Evolutionary conservation across 2,888 invertebrate species (phyloP).

Genomic region (Ochropacha duplaris): DNA sequence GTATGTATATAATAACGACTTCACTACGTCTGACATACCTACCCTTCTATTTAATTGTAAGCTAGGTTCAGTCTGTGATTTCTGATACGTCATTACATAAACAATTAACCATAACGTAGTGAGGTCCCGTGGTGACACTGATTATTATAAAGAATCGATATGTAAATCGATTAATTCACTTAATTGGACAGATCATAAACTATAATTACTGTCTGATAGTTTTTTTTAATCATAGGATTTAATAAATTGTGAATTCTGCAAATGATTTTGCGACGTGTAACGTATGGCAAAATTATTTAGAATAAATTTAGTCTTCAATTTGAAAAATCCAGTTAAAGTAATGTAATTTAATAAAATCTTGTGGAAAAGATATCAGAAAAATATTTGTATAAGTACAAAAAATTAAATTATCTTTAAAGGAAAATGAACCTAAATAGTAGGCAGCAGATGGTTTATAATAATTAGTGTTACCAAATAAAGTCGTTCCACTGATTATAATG

Average conservation of each 20-base stretch:
- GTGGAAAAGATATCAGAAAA: too few species aligned
- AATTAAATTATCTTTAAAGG: too few species aligned
- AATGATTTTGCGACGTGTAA: too few species aligned
- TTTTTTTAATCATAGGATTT: too few species aligned
- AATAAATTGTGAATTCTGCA: too few species aligned
- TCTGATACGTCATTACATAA: slow-evolving; percentile 19
- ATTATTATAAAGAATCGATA: background rate
- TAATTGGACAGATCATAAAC: too few species aligned
- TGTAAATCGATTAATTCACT: background rate
- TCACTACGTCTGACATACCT: slow-evolving; percentile 27
- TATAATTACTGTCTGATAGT: too few species aligned
- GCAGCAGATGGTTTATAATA: background rate
- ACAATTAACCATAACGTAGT: slow-evolving; percentile 6
- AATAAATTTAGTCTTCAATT: too few species aligned
- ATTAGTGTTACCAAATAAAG: background rate
- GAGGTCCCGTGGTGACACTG: background rate
- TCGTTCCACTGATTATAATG: slow-evolving; percentile 47
- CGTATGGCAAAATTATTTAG: too few species aligned
- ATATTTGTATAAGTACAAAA: too few species aligned
- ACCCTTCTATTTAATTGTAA: slow-evolving; percentile 7
- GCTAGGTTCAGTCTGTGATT: slow-evolving; percentile 38
- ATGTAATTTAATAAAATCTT: too few species aligned
- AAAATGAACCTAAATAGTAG: background rate
- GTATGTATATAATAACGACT: slow-evolving; percentile 22
- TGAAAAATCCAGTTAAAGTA: too few species aligned